Conservation (phyloP, 2,113 vertebrate genomes). For the Nothoprocta pentlandii region DNA sequence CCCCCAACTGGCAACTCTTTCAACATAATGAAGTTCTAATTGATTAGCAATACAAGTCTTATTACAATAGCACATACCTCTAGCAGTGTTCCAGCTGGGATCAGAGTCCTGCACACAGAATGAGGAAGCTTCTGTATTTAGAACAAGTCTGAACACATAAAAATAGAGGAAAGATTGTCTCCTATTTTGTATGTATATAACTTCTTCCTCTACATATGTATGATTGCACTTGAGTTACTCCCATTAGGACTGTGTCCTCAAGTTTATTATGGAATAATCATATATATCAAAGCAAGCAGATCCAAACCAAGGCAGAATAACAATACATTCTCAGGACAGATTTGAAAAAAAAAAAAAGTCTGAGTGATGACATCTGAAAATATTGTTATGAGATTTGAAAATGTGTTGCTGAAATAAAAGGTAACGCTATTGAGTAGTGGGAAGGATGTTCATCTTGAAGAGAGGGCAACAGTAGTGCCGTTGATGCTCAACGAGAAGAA, state of each 20-base stretch:
- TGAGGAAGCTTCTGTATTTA: background rate
- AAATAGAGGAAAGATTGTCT: background rate
- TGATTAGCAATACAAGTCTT: background rate
- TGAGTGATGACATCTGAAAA: background rate
- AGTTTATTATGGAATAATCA: background rate
- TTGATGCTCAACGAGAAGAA: background rate
- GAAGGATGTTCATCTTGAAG: background rate
- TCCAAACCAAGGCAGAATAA: background rate
- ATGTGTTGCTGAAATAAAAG: background rate
- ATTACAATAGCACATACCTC: background rate
- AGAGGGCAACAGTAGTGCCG: background rate
- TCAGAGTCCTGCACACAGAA: background rate
- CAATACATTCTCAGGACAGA: background rate
- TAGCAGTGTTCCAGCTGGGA: background rate
- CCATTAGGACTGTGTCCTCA: background rate
- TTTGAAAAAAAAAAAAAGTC: background rate
- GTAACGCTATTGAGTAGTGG: background rate
- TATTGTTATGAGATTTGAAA: background rate
- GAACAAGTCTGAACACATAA: background rate
- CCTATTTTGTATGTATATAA: background rate
- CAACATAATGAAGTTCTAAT: background rate
- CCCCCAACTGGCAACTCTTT: background rate
- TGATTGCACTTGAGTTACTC: constrained; percentile 6
- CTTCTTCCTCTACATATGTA: background rate
- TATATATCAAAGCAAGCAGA: background rate